Percentiles rank a stretch among this genome's conserved stretches.
These are phyloP conservation scores for Scopus umbretta DNA, from an alignment of 2,113 vertebrate species.

Conservation along the genomic window DNA sequence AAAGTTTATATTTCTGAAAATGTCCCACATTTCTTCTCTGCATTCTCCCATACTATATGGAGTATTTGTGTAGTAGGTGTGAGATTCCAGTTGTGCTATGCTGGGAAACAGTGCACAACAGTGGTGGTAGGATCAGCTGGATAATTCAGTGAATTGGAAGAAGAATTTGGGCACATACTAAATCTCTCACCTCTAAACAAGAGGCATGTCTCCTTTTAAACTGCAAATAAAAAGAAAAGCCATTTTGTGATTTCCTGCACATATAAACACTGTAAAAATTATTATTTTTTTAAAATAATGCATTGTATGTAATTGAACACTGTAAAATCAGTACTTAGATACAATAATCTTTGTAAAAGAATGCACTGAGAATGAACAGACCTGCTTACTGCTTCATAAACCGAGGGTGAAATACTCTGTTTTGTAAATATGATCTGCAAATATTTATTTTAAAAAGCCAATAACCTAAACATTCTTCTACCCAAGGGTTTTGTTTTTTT, in stretches of 20 bases:
- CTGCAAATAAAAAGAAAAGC: not conserved
- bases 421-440: not conserved
- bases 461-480: not conserved
- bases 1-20: not conserved
- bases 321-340: not conserved
- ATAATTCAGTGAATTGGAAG: not conserved
- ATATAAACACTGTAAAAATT: fast-evolving
- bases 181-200: not conserved
- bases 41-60: not conserved
- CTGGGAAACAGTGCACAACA: not conserved
- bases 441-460: not conserved
- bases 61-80: not conserved
- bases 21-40: not conserved
- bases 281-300: not conserved
- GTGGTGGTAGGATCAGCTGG: not conserved
- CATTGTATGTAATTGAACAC: not conserved
- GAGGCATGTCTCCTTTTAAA: not conserved
- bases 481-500: not conserved
- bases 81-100: not conserved
- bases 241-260: not conserved
- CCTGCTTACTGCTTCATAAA: not conserved
- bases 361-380: not conserved
- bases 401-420: not conserved
- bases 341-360: not conserved
- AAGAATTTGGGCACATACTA: not conserved